Conservation (phyloP, 2,888 invertebrate genomes). For the Latrodectus elegans region DNA sequence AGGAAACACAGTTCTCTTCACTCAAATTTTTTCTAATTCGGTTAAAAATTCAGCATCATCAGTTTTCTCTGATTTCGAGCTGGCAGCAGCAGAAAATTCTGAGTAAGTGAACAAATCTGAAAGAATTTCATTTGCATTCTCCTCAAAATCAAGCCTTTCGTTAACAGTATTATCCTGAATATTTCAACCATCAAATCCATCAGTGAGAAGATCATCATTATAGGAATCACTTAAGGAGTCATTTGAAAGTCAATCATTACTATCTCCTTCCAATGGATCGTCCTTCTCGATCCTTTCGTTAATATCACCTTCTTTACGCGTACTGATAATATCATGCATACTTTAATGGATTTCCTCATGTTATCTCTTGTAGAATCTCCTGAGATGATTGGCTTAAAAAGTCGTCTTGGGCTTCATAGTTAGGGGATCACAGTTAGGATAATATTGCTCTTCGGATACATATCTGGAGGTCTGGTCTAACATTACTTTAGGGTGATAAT, state of each 20-base stretch:
- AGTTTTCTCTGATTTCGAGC: slow-evolving; percentile 54
- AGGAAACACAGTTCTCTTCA: slow-evolving; percentile 57
- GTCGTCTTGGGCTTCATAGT: slow-evolving; percentile 44
- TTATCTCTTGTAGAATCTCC: slow-evolving; percentile 20
- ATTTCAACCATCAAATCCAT: slow-evolving; percentile 11
- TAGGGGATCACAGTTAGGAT: slow-evolving; percentile 46
- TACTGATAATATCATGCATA: background rate
- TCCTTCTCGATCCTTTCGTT: background rate
- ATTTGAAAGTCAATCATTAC: background rate
- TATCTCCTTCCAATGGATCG: background rate
- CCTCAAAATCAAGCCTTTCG: slow-evolving; percentile 17
- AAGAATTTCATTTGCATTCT: slow-evolving; percentile 44
- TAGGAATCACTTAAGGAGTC: background rate
- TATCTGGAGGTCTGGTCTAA: slow-evolving; percentile 45
- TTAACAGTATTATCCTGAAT: background rate
- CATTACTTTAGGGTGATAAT: slow-evolving; percentile 66
- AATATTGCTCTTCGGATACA: slow-evolving; percentile 42
- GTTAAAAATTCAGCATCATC: slow-evolving; percentile 58
- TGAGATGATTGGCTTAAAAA: slow-evolving; percentile 35
- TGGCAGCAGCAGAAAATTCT: slow-evolving; percentile 37
- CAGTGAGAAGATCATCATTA: background rate
- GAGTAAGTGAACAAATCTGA: slow-evolving; percentile 48
- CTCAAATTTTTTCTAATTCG: slow-evolving; percentile 56
- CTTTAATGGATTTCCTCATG: background rate
- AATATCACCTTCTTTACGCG: background rate